Percentiles rank a stretch among this genome's conserved stretches.
phyloP scores from a whole-genome alignment of 2,113 vertebrate genomes.

The Epinephelus cyanopodus region DNA sequence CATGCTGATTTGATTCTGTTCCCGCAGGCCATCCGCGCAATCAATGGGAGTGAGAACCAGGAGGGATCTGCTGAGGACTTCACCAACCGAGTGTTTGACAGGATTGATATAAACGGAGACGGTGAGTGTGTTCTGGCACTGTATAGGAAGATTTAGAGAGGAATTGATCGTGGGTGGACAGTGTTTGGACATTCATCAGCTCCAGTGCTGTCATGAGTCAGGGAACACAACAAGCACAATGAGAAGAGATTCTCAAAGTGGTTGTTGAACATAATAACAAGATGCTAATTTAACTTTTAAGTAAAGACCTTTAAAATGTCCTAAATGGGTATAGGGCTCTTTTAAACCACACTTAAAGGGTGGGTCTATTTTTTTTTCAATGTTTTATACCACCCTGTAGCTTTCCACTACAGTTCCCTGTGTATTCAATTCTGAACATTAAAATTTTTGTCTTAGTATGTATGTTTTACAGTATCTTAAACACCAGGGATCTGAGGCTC shows the following conservation, averaged over 20 bases:
- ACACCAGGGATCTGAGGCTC: too few relatives aligned
- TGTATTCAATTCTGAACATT: too few relatives aligned
- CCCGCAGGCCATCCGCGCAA: constrained; percentile 90
- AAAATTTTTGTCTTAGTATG: too few relatives aligned
- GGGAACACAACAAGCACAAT: neutral
- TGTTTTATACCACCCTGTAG: too few relatives aligned
- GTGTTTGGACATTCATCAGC: constrained; percentile 22
- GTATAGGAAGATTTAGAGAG: neutral
- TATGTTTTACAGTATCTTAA: too few relatives aligned
- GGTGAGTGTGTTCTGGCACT: constrained; percentile 80
- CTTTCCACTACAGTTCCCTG: too few relatives aligned
- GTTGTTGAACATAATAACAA: neutral
- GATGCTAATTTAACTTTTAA: too few relatives aligned
- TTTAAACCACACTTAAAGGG: too few relatives aligned
- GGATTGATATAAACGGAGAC: constrained; percentile 92
- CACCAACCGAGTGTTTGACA: constrained; percentile 91
- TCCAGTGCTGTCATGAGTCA: neutral
- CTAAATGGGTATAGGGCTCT: too few relatives aligned
- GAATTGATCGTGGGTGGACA: neutral
- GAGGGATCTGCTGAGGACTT: constrained; percentile 89
- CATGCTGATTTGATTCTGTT: constrained; percentile 4
- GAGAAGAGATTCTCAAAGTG: neutral
- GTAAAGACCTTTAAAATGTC: too few relatives aligned
- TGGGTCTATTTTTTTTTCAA: too few relatives aligned
- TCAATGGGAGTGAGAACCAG: constrained; percentile 87